Conservation (phyloP, 1,140 invertebrate genomes). For the Agrypnia vestita region DNA sequence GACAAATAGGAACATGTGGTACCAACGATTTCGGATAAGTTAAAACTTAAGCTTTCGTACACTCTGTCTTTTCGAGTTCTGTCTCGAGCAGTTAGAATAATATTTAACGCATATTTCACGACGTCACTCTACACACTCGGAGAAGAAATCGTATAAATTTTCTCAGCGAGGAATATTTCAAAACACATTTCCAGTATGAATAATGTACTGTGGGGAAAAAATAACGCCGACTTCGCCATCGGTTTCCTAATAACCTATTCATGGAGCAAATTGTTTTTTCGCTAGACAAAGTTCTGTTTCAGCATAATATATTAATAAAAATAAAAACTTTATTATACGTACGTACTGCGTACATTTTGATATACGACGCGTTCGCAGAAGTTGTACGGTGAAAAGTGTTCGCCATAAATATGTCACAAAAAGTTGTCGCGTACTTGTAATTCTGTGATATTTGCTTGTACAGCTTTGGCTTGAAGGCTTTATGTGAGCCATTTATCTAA, state of each 20-base stretch:
- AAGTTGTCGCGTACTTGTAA: slow-evolving; percentile 2
- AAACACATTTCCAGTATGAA: neutral
- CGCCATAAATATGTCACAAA: slow-evolving; percentile 34
- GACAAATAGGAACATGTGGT: too few relatives aligned
- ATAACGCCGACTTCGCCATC: slow-evolving; percentile 22
- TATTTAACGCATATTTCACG: too few relatives aligned
- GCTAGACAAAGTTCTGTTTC: slow-evolving; percentile 34
- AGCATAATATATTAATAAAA: slow-evolving; percentile 41
- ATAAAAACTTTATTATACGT: slow-evolving; percentile 25
- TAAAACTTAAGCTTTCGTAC: too few relatives aligned
- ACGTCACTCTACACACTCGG: too few relatives aligned
- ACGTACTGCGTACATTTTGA: slow-evolving; percentile 25
- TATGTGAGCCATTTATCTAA: neutral
- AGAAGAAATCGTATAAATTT: too few relatives aligned
- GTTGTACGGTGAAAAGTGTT: slow-evolving; percentile 30
- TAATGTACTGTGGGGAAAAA: slow-evolving; percentile 17
- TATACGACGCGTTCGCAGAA: slow-evolving; percentile 5
- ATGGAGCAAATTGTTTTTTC: slow-evolving; percentile 33
- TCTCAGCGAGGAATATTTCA: slow-evolving; percentile 1
- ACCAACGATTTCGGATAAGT: too few relatives aligned
- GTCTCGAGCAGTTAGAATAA: too few relatives aligned
- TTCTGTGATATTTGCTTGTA: slow-evolving; percentile 6
- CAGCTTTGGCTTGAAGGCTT: slow-evolving; percentile 16
- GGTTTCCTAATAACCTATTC: slow-evolving; percentile 38
- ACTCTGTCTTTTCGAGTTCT: too few relatives aligned